A percentile compares a stretch with the other conserved stretches of the same genome.
These are phyloP conservation scores for Axea sp. DNA, from an alignment of 2,888 invertebrate species.

Conservation along the genomic window DNA sequence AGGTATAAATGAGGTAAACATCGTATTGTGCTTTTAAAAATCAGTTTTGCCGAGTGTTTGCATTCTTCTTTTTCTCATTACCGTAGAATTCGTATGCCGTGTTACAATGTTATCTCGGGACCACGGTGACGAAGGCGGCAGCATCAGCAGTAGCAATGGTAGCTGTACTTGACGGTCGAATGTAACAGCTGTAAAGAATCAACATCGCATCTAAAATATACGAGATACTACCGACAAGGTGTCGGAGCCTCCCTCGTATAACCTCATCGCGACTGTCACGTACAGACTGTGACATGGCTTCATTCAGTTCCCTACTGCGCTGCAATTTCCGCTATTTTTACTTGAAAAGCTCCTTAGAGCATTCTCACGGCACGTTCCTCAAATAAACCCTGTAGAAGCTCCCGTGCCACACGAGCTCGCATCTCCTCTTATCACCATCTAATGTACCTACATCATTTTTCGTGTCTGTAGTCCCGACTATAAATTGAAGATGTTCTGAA, in stretches of 20 bases:
- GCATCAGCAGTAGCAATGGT: constrained; percentile 2
- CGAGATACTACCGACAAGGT: constrained; percentile 69
- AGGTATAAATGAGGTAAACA: constrained; percentile 34
- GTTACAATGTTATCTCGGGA: constrained; percentile 34
- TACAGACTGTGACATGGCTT: constrained; percentile 73
- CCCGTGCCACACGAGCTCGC: constrained; percentile 45
- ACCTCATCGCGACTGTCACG: constrained; percentile 74
- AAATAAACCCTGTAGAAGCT: constrained; percentile 72
- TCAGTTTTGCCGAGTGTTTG: constrained; percentile 30
- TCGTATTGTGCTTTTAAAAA: constrained; percentile 41
- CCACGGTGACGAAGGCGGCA: not conserved
- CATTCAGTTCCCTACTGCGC: constrained; percentile 70
- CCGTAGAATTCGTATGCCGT: constrained; percentile 10
- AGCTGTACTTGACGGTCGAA: constrained; percentile 62
- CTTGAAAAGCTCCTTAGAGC: constrained; percentile 77
- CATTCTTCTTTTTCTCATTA: constrained; percentile 34
- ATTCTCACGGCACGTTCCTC: constrained; percentile 77
- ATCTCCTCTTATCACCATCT: constrained; percentile 60
- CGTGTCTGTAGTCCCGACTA: constrained; percentile 27
- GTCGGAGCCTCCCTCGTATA: constrained; percentile 64
- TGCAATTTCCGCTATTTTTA: constrained; percentile 80
- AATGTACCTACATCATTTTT: constrained; percentile 60
- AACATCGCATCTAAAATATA: constrained; percentile 72
- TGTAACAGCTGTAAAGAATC: constrained; percentile 76
- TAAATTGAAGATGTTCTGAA: constrained; percentile 31